Evolutionary conservation across 2,797 vertebrate genomes (phyloP).

Genomic region (Circus cinereus): DNA sequence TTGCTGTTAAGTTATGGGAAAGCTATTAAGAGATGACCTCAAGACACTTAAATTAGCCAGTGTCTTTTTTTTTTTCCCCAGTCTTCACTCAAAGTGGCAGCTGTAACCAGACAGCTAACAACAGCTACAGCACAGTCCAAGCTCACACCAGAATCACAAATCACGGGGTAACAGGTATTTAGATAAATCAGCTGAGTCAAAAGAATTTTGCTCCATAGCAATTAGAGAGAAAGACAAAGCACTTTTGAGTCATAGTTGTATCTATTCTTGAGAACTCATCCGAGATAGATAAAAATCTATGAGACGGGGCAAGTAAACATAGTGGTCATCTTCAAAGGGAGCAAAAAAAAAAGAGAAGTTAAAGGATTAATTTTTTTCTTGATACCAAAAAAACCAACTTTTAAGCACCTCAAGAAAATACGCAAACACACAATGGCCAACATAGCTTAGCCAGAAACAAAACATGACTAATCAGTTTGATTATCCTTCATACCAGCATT

Average conservation of each 20-base stretch:
- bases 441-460: neutral
- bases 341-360: neutral
- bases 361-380: neutral
- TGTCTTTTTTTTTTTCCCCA: neutral
- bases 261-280: neutral
- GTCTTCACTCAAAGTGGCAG: neutral
- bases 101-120: neutral
- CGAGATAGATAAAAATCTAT: neutral
- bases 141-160: neutral
- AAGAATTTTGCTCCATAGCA: neutral
- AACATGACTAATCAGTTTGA: neutral
- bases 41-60: neutral
- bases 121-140: neutral
- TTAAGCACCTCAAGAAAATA: neutral
- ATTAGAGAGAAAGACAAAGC: neutral
- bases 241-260: neutral
- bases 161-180: neutral
- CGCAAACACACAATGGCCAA: neutral
- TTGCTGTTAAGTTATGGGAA: neutral
- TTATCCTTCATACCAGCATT: neutral
- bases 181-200: neutral
- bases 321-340: neutral
- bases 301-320: neutral
- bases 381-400: rapidly evolving
- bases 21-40: neutral